Percentiles rank a stretch among this genome's conserved stretches.
These are phyloP conservation scores for Mungos mungo DNA, from an alignment of 2,113 vertebrate species.

Conservation along the genomic window DNA sequence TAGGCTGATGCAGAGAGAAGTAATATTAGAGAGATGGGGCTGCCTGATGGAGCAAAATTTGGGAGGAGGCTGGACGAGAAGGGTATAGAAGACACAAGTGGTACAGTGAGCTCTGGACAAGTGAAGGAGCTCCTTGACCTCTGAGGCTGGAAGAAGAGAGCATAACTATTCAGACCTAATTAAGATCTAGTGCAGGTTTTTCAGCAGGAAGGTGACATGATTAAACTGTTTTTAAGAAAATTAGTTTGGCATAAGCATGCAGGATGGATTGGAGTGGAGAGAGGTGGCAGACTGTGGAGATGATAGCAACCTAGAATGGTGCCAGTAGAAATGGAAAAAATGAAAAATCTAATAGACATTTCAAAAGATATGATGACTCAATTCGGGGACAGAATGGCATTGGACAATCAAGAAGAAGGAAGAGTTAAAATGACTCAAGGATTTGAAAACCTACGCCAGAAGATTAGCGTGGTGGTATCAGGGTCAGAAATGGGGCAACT, in stretches of 20 bases:
- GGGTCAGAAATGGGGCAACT: conserved; percentile 29
- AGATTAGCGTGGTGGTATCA: conserved; percentile 1
- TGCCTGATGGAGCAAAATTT: background rate
- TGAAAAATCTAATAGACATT: conserved; percentile 40
- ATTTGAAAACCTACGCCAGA: conserved; percentile 17
- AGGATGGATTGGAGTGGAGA: background rate
- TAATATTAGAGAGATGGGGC: background rate
- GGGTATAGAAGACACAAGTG: background rate
- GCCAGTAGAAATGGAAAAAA: conserved; percentile 58
- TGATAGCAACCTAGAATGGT: conserved; percentile 32
- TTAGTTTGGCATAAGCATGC: conserved; percentile 55
- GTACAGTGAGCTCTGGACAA: background rate
- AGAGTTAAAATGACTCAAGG: conserved; percentile 47
- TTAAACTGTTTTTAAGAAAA: conserved; percentile 74
- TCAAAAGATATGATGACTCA: conserved; percentile 52
- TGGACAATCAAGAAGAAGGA: conserved; percentile 50
- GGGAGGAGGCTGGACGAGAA: background rate
- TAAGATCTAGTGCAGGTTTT: conserved; percentile 54
- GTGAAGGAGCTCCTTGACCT: conserved; percentile 24
- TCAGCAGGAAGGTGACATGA: conserved; percentile 42
- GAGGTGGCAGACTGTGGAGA: conserved; percentile 27
- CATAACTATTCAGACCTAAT: conserved; percentile 45
- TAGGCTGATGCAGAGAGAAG: background rate
- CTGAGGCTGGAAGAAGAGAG: background rate
- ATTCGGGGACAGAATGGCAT: conserved; percentile 15